Evolutionary conservation across 2,888 invertebrate genomes (phyloP).

Genomic region (Lasioglossum zephyrum): DNA sequence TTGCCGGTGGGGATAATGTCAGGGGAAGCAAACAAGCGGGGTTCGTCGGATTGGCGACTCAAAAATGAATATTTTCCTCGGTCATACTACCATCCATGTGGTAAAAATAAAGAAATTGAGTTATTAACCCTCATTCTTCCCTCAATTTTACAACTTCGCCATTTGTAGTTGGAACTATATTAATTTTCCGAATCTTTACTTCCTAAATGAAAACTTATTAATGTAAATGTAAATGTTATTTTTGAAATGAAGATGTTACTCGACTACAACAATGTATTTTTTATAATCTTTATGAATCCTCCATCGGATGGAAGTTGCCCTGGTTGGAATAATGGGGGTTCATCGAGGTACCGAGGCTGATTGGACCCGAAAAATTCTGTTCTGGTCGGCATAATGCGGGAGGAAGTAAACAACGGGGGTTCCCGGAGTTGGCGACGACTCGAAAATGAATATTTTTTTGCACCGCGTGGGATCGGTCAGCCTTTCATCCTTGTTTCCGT

Average conservation of each 20-base stretch:
- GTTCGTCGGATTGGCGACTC: neutral
- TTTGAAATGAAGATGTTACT: neutral
- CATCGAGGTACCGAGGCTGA: slow-evolving; percentile 4
- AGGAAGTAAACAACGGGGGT: slow-evolving; percentile 30
- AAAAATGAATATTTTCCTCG: slow-evolving; percentile 21
- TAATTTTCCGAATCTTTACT: neutral
- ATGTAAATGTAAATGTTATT: too few relatives aligned
- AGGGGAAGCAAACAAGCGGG: slow-evolving; percentile 28
- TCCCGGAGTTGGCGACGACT: slow-evolving; percentile 24
- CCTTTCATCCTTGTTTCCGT: neutral
- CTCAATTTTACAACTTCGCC: neutral
- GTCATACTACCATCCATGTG: neutral
- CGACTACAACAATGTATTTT: neutral
- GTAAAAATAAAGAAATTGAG: neutral
- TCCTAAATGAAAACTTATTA: neutral
- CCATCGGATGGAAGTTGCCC: slow-evolving; percentile 2
- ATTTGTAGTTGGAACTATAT: too few relatives aligned
- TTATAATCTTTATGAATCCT: slow-evolving; percentile 42
- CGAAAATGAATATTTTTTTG: slow-evolving; percentile 24
- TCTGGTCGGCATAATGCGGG: slow-evolving; percentile 14
- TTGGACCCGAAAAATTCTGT: slow-evolving; percentile 36
- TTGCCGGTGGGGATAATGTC: slow-evolving; percentile 32
- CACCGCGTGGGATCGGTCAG: neutral
- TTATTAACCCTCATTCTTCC: neutral
- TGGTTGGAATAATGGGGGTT: neutral